These are phyloP conservation scores for Epiblema foenella DNA, from an alignment of 2,888 invertebrate genomes.

Conservation along the genomic window DNA sequence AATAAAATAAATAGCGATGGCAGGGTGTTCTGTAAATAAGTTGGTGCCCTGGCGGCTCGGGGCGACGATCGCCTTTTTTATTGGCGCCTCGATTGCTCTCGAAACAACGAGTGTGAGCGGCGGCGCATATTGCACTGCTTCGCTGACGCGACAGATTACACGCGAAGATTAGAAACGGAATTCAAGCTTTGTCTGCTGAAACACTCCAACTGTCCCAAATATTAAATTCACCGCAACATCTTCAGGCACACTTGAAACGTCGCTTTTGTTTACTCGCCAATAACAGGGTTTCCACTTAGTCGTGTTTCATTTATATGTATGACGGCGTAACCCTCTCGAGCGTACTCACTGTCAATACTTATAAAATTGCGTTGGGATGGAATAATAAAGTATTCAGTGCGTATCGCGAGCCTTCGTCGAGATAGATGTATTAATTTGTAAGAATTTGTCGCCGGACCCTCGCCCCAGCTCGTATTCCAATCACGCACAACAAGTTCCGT, in stretches of 20 bases:
- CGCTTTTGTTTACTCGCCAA: conserved; percentile 40
- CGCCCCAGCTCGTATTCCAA: conserved; percentile 75
- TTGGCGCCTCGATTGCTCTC: conserved; percentile 85
- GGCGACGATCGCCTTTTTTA: conserved; percentile 85
- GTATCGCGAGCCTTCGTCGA: conserved; percentile 73
- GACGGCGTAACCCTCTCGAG: conserved; percentile 49
- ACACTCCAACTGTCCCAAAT: conserved; percentile 51
- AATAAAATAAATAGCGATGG: conserved; percentile 84
- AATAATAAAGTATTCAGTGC: conserved; percentile 79
- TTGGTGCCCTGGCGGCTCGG: conserved; percentile 69
- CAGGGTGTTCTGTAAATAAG: conserved; percentile 85
- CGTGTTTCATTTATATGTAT: conserved; percentile 43
- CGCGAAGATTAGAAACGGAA: conserved; percentile 77
- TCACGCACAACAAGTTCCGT: conserved; percentile 83
- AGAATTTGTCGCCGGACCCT: conserved; percentile 83
- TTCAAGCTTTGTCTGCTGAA: conserved; percentile 61
- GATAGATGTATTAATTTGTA: conserved; percentile 85
- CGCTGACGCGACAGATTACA: conserved; percentile 78
- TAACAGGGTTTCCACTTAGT: conserved; percentile 26
- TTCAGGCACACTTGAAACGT: conserved; percentile 35
- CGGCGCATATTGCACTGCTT: conserved; percentile 70
- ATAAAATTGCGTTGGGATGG: conserved; percentile 63
- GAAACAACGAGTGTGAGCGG: conserved; percentile 76
- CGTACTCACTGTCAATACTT: conserved; percentile 64
- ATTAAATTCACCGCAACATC: conserved; percentile 44